Conservation (phyloP, 2,113 vertebrate genomes). For the Gymnobelideus leadbeateri region DNA sequence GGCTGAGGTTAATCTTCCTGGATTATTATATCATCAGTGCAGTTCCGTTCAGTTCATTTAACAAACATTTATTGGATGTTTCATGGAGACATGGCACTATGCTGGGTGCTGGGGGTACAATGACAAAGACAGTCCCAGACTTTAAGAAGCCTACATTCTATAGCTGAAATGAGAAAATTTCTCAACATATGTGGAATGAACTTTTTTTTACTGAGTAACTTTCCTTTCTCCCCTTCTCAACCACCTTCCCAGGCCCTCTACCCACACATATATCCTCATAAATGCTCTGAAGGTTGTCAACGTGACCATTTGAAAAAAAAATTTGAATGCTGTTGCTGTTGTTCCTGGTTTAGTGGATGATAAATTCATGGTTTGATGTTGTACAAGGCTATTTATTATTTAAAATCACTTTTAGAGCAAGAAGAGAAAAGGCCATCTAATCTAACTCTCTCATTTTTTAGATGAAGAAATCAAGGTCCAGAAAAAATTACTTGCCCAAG, state of each 20-base stretch:
- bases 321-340: not conserved
- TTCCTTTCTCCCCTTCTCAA: not conserved
- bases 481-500: too few relatives aligned
- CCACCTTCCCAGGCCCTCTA: not conserved
- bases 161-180: not conserved
- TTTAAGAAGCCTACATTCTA: not conserved
- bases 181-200: not conserved
- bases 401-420: too few relatives aligned
- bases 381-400: too few relatives aligned
- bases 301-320: not conserved
- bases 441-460: too few relatives aligned
- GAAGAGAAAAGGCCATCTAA: too few relatives aligned
- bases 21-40: not conserved
- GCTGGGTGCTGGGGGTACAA: not conserved
- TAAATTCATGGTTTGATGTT: not conserved
- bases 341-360: not conserved
- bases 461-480: too few relatives aligned
- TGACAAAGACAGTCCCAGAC: not conserved
- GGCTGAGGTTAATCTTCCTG: not conserved
- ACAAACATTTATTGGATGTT: not conserved
- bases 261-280: not conserved
- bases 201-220: not conserved
- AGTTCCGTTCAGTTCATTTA: not conserved
- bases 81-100: not conserved
- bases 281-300: not conserved